Evolutionary conservation across 2,888 invertebrate species (phyloP), one percentile per base, ranked within the genome.

Genomic region (Epinotia nisella): DNA sequence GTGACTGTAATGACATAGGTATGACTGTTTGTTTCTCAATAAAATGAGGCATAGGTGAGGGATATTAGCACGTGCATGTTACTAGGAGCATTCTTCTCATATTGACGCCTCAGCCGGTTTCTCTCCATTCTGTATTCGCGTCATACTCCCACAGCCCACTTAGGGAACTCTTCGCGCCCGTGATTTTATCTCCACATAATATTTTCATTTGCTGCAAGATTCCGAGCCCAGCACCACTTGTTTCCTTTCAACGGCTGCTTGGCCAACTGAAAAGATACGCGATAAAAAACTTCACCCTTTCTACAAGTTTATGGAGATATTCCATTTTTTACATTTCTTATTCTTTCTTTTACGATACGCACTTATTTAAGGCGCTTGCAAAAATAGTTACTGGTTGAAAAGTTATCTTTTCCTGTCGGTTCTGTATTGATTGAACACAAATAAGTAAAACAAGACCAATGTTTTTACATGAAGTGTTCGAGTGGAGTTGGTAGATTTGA

Each of bases 241-340:
- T 59, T 71, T 59, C 67, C 70, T 68, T 75, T 73, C 76, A 76
- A 69, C 72, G 71, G 70, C 51, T 71, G 68, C 70, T 49, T 75
- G 72, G 56, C 67, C 75, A 69, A 65, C 62, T 70, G 75, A 71
- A 75, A 76, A 76, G 75, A 78, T 76, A 76, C 59, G 39, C 62
- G 60, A 61, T 65, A 51, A 51, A 69, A 61, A 70, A 76, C 66
- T 59, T 73, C 66, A 74, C 45, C 69, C 66, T 56, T 61, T 75
- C 70, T 65, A 72, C 66, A 76, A 76, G 74, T 77, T 74, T 62
- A 67, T 71, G 56, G 61, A 71, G 67, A 74, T 75, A 74, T 74
- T 65, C 51, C 66, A 77, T 78, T 78, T 71, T 75, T 77, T 77
- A 49, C 61, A 55, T 66, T 61, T 45, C 56, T n/a, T 71, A 58